Evolutionary conservation across 2,888 invertebrate species (phyloP).

Genomic region (Mimas tiliae): DNA sequence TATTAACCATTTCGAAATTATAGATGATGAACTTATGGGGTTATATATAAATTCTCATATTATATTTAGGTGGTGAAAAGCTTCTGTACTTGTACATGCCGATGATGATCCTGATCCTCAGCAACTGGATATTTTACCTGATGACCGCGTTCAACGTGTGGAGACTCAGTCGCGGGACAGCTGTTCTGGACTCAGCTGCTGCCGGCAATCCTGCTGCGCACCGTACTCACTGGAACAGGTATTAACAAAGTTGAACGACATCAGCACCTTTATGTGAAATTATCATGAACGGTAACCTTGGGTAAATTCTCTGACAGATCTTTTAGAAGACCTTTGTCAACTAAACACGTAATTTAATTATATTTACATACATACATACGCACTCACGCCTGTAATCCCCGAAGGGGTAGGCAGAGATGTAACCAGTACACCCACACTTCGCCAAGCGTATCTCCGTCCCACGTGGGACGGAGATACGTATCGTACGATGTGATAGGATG

Average conservation of each 20-base stretch:
- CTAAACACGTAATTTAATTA: too few species aligned
- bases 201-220: constrained; percentile 68
- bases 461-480: too few species aligned
- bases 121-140: constrained; percentile 71
- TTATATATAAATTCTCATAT: too few species aligned
- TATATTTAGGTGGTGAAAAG: constrained; percentile 58
- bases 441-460: too few species aligned
- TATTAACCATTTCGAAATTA: too few species aligned
- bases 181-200: constrained; percentile 59
- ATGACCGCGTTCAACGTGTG: constrained; percentile 77
- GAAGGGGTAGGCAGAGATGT: too few species aligned
- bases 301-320: background rate
- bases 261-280: background rate
- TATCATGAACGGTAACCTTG: background rate
- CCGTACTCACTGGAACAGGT: constrained; percentile 63
- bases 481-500: too few species aligned
- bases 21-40: too few species aligned
- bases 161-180: constrained; percentile 65
- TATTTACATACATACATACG: too few species aligned
- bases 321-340: too few species aligned
- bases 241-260: background rate
- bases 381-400: too few species aligned
- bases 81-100: constrained; percentile 68
- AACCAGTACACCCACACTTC: too few species aligned
- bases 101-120: constrained; percentile 66